Base-by-base conservation (phyloP, 1,140 invertebrate genomes). In the Aphidius gifuensis region DNA sequence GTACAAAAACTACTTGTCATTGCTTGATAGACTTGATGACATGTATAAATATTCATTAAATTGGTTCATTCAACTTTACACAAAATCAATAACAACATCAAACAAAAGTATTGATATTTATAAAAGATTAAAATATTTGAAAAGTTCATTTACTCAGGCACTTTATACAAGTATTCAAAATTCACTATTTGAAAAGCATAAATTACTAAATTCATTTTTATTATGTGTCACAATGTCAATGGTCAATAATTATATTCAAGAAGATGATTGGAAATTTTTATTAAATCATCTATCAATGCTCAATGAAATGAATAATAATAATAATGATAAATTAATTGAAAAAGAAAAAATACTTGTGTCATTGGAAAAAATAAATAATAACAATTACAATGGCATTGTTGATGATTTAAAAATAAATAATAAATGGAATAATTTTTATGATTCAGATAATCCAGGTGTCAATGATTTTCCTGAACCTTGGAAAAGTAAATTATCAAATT, bases 381-480 rank as follows among this genome's bases (percentile, higher is more conserved):
- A 32, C 2, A 39, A 43, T 39, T 63, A 58, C 43, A 21, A 58
- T 11, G 32, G 32, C 21, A 43, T 63, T 11, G 42, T 6, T 38
- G 16, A 11, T 9, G 53, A 48, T 47, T 44, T 63, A 11, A 11
- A 54, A 46, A 16, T 32, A 32, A 32, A 45, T 39, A 42, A 88
- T 38, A 46, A 5, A 6, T 97, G 94, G 94, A 86, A 92, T 73
- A 74, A 78, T 11, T 85, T 92, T 71, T 94, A 90, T 75, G 88
- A 93, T 69, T 79, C 83, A 16, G 66, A 77, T 42, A 84, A 88
- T 65, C 92, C 92, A 1, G 86, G 92, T 58, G 71, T 82, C 5
- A 71, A 78, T n/a, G 60, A 66, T 7, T 69, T 89, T 9, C 88
- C 88, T 4, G 62, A 81, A 44, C 84, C 84, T 3, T 91, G 90